Evolutionary conservation across 2,888 invertebrate species (phyloP).

Genomic region (Aleiodes testaceus): DNA sequence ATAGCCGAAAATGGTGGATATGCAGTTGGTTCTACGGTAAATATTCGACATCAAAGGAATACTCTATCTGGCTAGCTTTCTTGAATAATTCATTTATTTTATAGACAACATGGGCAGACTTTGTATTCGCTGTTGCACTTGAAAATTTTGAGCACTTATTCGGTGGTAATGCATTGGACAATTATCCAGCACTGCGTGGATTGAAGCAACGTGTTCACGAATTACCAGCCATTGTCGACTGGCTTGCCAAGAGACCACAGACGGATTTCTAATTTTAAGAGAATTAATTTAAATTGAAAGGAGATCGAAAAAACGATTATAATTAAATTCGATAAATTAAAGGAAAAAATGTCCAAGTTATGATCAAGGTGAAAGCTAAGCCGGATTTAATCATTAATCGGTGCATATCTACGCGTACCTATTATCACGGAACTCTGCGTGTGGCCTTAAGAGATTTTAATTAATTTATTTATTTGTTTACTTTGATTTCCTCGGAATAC

Average conservation of each 20-base stretch:
- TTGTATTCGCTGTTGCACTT: constrained; percentile 76
- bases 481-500: background rate
- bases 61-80: too few relatives aligned
- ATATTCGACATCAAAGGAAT: constrained; percentile 50
- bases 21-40: constrained; percentile 75
- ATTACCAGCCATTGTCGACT: constrained; percentile 75
- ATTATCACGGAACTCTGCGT: constrained; percentile 32
- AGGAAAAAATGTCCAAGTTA: constrained; percentile 15
- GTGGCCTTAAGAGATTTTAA: constrained; percentile 22
- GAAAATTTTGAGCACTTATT: constrained; percentile 76
- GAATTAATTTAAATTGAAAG: constrained; percentile 10
- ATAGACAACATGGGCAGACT: constrained; percentile 78
- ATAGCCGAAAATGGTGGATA: constrained; percentile 75
- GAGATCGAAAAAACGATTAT: constrained; percentile 9
- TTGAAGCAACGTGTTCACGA: constrained; percentile 75
- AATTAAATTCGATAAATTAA: constrained; percentile 5
- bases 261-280: constrained; percentile 73
- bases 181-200: constrained; percentile 75
- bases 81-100: constrained; percentile 49
- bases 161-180: constrained; percentile 74
- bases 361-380: constrained; percentile 32
- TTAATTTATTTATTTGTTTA: constrained; percentile 14
- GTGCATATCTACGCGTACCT: constrained; percentile 53
- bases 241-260: constrained; percentile 76
- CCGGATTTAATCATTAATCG: constrained; percentile 43